A percentile compares a stretch with the other conserved stretches of the same genome.
Evolutionary conservation across 2,888 invertebrate genomes (phyloP).

Genomic region (Lochmaea capreae): DNA sequence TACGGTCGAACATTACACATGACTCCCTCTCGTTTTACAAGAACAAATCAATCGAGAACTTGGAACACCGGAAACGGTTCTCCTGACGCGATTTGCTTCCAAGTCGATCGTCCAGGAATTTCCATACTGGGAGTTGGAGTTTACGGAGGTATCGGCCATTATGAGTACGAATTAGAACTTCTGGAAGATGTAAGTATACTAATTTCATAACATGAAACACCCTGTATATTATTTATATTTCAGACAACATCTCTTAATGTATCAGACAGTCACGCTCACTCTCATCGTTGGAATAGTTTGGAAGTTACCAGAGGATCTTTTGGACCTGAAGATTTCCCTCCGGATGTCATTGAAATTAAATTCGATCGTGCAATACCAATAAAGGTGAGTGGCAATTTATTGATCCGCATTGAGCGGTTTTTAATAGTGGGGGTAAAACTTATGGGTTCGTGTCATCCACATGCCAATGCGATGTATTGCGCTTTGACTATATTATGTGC

Average conservation of each 20-base stretch:
- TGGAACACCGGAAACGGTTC: conserved; percentile 99
- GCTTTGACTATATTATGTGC: too few relatives aligned
- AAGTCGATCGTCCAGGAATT: conserved; percentile 90
- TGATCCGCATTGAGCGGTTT: too few relatives aligned
- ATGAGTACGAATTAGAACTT: conserved; percentile 92
- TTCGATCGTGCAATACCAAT: conserved; percentile 89
- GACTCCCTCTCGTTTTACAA: conserved; percentile 91
- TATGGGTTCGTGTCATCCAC: too few relatives aligned
- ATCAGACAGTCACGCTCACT: conserved; percentile 70
- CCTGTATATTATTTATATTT: conserved; percentile 32
- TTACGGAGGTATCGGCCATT: conserved; percentile 89
- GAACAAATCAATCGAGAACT: conserved; percentile 87
- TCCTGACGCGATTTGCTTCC: conserved; percentile 95
- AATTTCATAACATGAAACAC: not conserved
- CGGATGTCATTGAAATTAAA: conserved; percentile 90
- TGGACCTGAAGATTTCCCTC: conserved; percentile 85
- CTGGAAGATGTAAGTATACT: conserved; percentile 76
- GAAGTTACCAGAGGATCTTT: conserved; percentile 87
- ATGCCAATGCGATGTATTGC: too few relatives aligned
- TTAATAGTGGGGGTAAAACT: too few relatives aligned
- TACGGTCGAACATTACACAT: conserved; percentile 83
- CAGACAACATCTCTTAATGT: conserved; percentile 67
- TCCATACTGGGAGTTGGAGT: conserved; percentile 90
- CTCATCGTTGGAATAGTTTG: conserved; percentile 89
- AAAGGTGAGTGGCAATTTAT: conserved; percentile 70